Evolutionary conservation across 2,113 vertebrate genomes (phyloP).

Genomic region (Gnathonemus echidnorhynchus): DNA sequence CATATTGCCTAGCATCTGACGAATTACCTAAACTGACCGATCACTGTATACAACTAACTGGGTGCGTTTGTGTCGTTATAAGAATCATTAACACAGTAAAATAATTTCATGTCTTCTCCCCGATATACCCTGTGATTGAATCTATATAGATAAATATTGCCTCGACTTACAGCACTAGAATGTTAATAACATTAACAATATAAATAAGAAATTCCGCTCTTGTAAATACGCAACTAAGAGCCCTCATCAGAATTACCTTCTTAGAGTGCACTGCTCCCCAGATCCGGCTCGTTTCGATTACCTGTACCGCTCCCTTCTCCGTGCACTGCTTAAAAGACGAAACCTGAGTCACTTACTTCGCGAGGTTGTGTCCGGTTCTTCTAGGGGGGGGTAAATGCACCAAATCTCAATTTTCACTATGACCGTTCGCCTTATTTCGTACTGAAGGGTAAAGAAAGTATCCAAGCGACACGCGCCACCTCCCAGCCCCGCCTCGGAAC

Average conservation of each 20-base stretch:
- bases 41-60: not conserved
- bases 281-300: not conserved
- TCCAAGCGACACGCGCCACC: conserved; percentile 16
- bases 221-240: conserved; percentile 45
- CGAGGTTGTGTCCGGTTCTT: conserved; percentile 23
- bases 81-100: no score
- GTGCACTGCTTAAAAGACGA: not conserved
- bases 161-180: conserved; percentile 38
- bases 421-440: conserved; percentile 5
- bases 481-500: conserved; percentile 23
- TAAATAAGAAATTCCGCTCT: conserved; percentile 34
- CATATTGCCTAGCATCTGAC: not conserved
- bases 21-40: not conserved
- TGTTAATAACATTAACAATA: conserved; percentile 34
- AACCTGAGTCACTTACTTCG: conserved; percentile 15
- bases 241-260: conserved; percentile 4
- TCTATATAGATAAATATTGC: conserved; percentile 11
- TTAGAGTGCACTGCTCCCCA: not conserved
- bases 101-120: not conserved
- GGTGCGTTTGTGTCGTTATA: not conserved
- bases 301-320: not conserved
- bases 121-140: not conserved
- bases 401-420: not conserved
- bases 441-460: conserved; percentile 10
- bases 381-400: conserved; percentile 11